Evolutionary conservation across 35 echinoderm and acorn worm species (phyloP).

Genomic region (Ophioderma brevispina): DNA sequence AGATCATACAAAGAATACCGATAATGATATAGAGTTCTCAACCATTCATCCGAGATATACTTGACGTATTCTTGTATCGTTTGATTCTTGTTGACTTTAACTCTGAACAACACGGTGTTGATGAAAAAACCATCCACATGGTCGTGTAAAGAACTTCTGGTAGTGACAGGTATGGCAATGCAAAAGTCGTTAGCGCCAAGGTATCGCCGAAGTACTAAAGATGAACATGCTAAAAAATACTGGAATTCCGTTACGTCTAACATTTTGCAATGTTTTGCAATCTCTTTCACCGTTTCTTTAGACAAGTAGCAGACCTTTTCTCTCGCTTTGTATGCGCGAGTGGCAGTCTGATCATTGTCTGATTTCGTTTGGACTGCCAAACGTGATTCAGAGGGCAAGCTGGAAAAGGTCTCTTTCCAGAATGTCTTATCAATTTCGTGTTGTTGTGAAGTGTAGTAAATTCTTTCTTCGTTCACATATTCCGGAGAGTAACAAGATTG

Average conservation of each 20-base stretch:
- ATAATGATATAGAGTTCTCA: background rate
- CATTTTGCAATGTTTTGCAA: background rate
- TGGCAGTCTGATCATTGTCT: background rate
- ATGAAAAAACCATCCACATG: background rate
- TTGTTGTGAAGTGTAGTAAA: background rate
- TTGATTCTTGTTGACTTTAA: conserved; percentile 10
- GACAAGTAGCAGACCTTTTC: background rate
- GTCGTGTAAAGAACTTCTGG: background rate
- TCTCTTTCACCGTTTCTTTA: background rate
- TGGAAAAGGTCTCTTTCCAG: background rate
- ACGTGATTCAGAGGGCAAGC: background rate
- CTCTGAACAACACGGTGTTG: conserved; percentile 18
- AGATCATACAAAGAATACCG: background rate
- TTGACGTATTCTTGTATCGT: background rate
- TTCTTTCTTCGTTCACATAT: background rate
- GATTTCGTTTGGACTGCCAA: background rate
- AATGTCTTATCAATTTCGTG: background rate
- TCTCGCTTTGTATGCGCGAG: background rate
- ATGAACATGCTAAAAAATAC: background rate
- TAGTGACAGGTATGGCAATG: conserved; percentile 10
- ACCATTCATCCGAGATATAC: background rate
- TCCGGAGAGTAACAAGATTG: background rate
- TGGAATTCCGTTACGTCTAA: conserved; percentile 1
- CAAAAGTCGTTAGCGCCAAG: background rate
- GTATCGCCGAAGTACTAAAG: background rate